phyloP scores from a whole-genome alignment of 2,113 vertebrate species.

The Laticauda laticaudata region DNA sequence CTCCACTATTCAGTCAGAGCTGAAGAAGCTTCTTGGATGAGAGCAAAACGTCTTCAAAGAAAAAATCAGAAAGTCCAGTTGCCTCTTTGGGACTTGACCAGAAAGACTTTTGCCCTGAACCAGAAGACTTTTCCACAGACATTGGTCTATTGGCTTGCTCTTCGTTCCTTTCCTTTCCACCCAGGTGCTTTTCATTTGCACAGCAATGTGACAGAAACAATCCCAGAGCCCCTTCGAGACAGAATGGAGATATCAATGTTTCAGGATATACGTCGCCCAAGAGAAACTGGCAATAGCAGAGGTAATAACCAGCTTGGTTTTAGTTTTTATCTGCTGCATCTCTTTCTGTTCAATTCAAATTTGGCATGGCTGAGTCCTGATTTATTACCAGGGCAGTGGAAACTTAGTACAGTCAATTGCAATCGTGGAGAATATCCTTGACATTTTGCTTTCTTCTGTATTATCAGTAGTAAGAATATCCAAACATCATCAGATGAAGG shows the following conservation, averaged over 20 bases:
- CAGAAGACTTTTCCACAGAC: neutral
- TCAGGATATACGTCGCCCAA: slow-evolving; percentile 95
- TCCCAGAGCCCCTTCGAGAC: slow-evolving; percentile 92
- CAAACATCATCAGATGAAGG: neutral
- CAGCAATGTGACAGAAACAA: slow-evolving; percentile 94
- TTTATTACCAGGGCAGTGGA: neutral
- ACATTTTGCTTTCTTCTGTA: neutral
- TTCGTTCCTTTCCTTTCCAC: neutral
- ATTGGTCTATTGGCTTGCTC: neutral
- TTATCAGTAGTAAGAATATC: neutral
- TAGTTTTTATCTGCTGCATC: neutral
- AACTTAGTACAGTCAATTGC: neutral
- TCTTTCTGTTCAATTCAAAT: neutral
- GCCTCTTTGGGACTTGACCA: neutral
- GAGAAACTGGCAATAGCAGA: slow-evolving; percentile 97
- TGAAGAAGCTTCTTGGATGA: no score
- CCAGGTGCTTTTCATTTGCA: slow-evolving; percentile 96
- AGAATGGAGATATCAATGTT: slow-evolving; percentile 98
- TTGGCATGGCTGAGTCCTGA: neutral
- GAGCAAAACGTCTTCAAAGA: no score
- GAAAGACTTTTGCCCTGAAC: neutral
- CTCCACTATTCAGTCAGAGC: no score
- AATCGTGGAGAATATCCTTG: neutral
- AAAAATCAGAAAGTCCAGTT: no score
- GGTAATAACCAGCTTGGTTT: slow-evolving; percentile 65